Base-by-base conservation (phyloP, 2,888 invertebrate genomes). In the Branchipolynoe longqiensis region DNA sequence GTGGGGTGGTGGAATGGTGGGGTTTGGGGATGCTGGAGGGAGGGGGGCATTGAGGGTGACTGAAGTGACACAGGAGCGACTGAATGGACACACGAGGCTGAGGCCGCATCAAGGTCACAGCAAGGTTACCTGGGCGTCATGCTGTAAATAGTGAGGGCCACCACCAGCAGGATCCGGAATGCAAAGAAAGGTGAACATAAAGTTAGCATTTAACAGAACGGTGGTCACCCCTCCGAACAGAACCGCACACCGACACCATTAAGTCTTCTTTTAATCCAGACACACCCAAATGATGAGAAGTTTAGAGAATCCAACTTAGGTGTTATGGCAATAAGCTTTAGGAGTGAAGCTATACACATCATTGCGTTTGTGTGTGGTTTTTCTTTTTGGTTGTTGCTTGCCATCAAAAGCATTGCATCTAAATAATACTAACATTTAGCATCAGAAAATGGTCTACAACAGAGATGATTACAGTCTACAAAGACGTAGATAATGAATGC, bases 141-240 rank as follows among this genome's bases (percentile, higher is more conserved):
- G 78, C 78, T 78, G 78, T 78, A 41, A 78, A 41, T 78, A 78
- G 78, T 28, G 48, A 41, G 78, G 28, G 48, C 69, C 69, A 78
- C 41, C 78, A 78, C 54, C 78, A 78, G 18, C 41, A 54, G 78
- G 48, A 78, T 54, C 78, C 41, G 48, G 54, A 48, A 25, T 22
- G 78, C 78, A 78, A 78, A 78, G 78, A 78, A 78, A 78, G 78
- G 48, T 78, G 48, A 78, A 78, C 41, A 78, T 41, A 78, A 78
- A 25, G 78, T 78, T 78, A 78, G 78, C 78, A 78, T n/a, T n/a
- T n/a, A 78, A 78, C 78, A 78, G n/a, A n/a, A n/a, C 33, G 40
- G 41, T 25, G 78, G 78, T 18, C 48, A 41, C n/a, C n/a, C n/a
- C n/a, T n/a, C n/a, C n/a, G n/a, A n/a, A n/a, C n/a, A n/a, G n/a